phyloP scores from a whole-genome alignment of 2,888 invertebrate species.

The Stenoptilia bipunctidactyla region DNA sequence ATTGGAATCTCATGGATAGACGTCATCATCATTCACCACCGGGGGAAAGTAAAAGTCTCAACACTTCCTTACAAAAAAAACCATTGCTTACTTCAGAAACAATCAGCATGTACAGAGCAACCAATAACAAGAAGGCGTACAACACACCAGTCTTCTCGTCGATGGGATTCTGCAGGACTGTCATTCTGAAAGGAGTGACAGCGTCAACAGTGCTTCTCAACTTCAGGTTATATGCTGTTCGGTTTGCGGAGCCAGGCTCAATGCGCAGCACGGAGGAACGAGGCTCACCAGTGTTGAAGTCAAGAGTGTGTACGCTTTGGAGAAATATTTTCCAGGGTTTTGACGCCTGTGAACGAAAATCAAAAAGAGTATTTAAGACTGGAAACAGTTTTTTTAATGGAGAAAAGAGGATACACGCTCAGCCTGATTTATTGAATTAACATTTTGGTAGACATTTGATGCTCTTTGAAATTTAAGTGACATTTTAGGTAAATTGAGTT shows the following conservation, averaged over 20 bases:
- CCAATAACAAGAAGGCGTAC: constrained; percentile 75
- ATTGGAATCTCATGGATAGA: too few species aligned
- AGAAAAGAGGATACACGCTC: too few species aligned
- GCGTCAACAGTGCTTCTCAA: constrained; percentile 26
- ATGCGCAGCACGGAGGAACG: constrained; percentile 47
- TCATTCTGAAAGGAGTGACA: constrained; percentile 38
- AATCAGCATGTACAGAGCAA: constrained; percentile 80
- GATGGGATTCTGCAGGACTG: constrained; percentile 73
- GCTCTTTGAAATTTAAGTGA: too few species aligned
- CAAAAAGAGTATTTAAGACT: too few species aligned
- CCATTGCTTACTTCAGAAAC: constrained; percentile 83
- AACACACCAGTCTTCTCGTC: constrained; percentile 74
- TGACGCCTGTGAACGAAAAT: constrained; percentile 37
- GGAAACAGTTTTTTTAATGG: too few species aligned
- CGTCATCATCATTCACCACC: too few species aligned
- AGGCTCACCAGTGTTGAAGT: constrained; percentile 63
- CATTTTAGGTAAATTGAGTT: too few species aligned
- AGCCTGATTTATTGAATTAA: too few species aligned
- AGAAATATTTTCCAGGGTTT: constrained; percentile 73
- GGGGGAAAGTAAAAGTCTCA: too few species aligned
- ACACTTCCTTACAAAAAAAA: neutral
- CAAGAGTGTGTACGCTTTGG: constrained; percentile 67
- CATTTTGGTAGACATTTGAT: too few species aligned
- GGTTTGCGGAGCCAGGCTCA: constrained; percentile 16
- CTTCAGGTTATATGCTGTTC: constrained; percentile 21